These are phyloP conservation scores for Apodemus agrarius DNA, from an alignment of 2,797 vertebrate species.

Conservation along the genomic window DNA sequence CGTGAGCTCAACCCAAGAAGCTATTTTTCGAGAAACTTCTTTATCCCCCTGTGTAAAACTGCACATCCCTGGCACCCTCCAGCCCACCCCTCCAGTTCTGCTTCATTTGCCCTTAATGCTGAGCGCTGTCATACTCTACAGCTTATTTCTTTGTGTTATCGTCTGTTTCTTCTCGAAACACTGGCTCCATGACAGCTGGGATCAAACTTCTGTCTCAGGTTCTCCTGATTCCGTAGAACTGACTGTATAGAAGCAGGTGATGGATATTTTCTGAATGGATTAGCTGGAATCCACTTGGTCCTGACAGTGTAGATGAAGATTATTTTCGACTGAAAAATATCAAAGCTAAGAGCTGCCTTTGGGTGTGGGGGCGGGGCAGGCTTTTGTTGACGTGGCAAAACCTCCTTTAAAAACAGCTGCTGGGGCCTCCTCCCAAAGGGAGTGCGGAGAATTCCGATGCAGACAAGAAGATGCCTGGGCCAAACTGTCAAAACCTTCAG, in stretches of 20 bases:
- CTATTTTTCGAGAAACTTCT: background rate
- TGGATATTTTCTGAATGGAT: background rate
- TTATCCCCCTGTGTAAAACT: background rate
- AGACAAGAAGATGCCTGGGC: background rate
- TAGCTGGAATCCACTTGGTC: background rate
- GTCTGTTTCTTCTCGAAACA: background rate
- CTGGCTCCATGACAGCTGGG: background rate
- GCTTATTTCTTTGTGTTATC: background rate
- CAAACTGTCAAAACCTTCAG: background rate
- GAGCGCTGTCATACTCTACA: background rate
- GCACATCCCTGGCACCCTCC: background rate
- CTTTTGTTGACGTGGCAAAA: conserved; percentile 22
- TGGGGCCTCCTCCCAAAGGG: background rate
- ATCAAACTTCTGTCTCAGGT: background rate
- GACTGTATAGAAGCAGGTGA: background rate
- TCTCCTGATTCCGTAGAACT: background rate
- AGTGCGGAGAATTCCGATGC: background rate
- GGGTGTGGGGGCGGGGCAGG: background rate
- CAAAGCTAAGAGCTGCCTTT: background rate
- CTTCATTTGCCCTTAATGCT: background rate
- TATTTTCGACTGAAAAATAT: conserved; percentile 26
- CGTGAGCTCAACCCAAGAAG: background rate
- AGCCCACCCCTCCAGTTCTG: background rate
- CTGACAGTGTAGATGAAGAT: background rate
- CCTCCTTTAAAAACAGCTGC: background rate